Percentiles rank a stretch among this genome's conserved stretches.
Evolutionary conservation across 2,113 vertebrate genomes (phyloP).

Genomic region (Paradoxurus hermaphroditus): DNA sequence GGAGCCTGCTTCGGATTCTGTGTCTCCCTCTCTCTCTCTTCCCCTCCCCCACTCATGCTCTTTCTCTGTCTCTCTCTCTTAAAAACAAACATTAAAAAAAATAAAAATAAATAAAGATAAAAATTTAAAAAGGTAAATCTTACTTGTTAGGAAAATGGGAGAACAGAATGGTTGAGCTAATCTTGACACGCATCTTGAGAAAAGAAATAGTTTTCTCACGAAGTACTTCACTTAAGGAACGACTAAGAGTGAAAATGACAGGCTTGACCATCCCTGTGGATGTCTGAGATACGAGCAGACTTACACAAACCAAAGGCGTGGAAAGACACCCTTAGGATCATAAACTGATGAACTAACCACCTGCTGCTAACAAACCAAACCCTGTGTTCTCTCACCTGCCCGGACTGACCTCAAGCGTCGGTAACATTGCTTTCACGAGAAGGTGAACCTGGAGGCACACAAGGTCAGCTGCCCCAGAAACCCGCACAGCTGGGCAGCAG

Average conservation of each 20-base stretch:
- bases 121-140: background rate
- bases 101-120: too few relatives aligned
- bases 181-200: background rate
- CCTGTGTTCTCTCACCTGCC: rapidly evolving
- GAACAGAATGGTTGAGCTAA: background rate
- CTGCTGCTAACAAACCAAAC: rapidly evolving
- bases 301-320: too few relatives aligned
- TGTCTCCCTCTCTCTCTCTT: too few relatives aligned
- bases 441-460: too few relatives aligned
- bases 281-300: background rate
- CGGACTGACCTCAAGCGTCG: too few relatives aligned
- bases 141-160: background rate
- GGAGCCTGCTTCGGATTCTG: too few relatives aligned
- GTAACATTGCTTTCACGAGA: rapidly evolving
- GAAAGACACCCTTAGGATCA: background rate
- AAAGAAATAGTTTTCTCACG: background rate
- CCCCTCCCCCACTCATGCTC: too few relatives aligned
- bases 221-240: background rate
- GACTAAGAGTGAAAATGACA: background rate
- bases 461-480: background rate
- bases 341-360: background rate
- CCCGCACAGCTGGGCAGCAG: background rate
- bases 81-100: too few relatives aligned
- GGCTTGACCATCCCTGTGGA: background rate
- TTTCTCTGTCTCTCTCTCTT: too few relatives aligned